phyloP scores from a whole-genome alignment of 1,140 invertebrate species.

The Bactericera cockerelli region DNA sequence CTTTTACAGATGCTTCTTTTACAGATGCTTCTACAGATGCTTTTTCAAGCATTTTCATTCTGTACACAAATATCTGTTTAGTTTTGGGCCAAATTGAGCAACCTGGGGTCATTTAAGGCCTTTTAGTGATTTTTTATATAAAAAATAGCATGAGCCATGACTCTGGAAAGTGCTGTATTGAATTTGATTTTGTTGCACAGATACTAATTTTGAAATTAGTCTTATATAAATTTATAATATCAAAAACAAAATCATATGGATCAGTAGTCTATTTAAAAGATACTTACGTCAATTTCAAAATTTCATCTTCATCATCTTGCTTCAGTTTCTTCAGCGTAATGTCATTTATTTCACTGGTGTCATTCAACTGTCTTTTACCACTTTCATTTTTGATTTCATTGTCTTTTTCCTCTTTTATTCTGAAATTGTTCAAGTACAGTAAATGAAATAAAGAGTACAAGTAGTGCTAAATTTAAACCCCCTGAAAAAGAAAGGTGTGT shows the following conservation, averaged over 20 bases:
- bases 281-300: background rate
- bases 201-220: background rate
- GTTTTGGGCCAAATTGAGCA: too few species aligned
- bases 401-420: slow-evolving; percentile 1
- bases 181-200: background rate
- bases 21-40: too few species aligned
- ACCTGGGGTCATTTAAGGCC: background rate
- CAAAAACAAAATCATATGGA: background rate
- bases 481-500: background rate
- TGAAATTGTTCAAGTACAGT: background rate
- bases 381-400: background rate
- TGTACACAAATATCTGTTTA: too few species aligned
- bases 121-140: background rate
- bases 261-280: background rate
- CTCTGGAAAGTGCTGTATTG: background rate
- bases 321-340: slow-evolving; percentile 23
- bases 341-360: background rate
- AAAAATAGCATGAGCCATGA: background rate
- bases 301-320: slow-evolving; percentile 13
- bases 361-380: background rate
- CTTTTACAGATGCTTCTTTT: too few species aligned
- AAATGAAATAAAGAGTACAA: too few species aligned
- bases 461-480: background rate
- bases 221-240: background rate
- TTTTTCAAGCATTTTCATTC: too few species aligned